Evolutionary conservation across 92 coral and sea anemone species (phyloP).

Genomic region (Epizoanthus illoricatus): DNA sequence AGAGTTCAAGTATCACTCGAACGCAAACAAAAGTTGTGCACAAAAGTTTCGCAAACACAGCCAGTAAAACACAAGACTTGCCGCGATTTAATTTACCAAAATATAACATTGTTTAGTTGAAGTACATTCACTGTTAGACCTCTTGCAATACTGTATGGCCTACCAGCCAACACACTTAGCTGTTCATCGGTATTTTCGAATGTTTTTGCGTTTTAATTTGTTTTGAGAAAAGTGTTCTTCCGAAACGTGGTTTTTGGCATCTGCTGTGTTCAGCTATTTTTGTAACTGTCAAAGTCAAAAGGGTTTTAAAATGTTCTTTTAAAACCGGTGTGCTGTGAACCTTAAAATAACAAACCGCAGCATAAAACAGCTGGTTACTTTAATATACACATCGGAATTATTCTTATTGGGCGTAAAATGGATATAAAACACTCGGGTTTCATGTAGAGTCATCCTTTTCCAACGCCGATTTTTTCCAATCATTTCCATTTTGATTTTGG

Average conservation of each 20-base stretch:
- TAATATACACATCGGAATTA: background rate
- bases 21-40: slow-evolving; percentile 11
- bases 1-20: slow-evolving; percentile 26
- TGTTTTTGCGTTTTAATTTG: background rate
- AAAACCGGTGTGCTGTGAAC: background rate
- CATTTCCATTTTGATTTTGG: too few species aligned
- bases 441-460: too few species aligned
- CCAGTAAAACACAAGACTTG: background rate
- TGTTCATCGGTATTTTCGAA: background rate
- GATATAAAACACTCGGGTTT: too few species aligned
- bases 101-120: slow-evolving; percentile 7
- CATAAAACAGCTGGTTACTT: slow-evolving; percentile 4
- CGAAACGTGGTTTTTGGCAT: background rate
- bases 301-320: background rate
- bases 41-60: slow-evolving; percentile 19
- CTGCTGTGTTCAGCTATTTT: slow-evolving; percentile 6
- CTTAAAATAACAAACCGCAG: slow-evolving; percentile 20
- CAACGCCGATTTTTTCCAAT: too few species aligned
- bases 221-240: background rate
- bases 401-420: too few species aligned
- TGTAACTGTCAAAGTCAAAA: slow-evolving; percentile 7
- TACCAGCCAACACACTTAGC: background rate
- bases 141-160: background rate
- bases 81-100: background rate
- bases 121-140: background rate